Base-by-base conservation (phyloP, 2,888 invertebrate species). In the Shargacucullia verbasci region DNA sequence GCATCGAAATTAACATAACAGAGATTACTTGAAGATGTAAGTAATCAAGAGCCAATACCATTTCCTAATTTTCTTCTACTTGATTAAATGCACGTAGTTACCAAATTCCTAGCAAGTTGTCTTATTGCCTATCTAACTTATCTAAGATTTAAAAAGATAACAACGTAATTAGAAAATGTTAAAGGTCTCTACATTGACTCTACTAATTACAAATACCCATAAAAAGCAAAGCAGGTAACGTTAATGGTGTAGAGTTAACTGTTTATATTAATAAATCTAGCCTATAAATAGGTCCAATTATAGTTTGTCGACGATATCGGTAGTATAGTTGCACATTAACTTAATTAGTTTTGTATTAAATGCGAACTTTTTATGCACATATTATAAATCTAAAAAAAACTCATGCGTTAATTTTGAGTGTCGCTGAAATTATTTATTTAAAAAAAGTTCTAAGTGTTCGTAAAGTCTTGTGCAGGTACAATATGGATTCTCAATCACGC, bases 401-500 rank as follows among this genome's bases (percentile, higher is more conserved):
- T 33, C 25, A 13, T 37, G 6, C 15, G 7, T 14, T 11, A 39
- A 29, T 46, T 58, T 47, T 31, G 59, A 40, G 41, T 62, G 71
- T 56, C 39, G 40, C 9, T 9, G 37, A 7, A 39, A 48, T 43
- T 48, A 46, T 56, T 49, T 56, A 66, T 66, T 69, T 43, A 63
- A 43, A 63, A 77, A 72, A 61, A 48, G 53, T 60, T 49, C 25
- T 7, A 44, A 59, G 48, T 52, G 35, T 45, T 52, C 13, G 57
- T 60, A 56, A 61, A 63, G 64, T 77, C 81, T 80, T 77, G 80
- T 81, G 71, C 71, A 77, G 83, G 89, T 88, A 89, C 91, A 87
- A 89, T 92, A 92, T 90, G 91, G 91, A 85, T 89, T 84, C 84
- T 85, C 82, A 90, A 90, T 90, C 88, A 86, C 81, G 86, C 43